A percentile compares a stretch with the other conserved stretches of the same genome.
These are phyloP conservation scores for Leucoraja ocellata DNA, from an alignment of 2,797 vertebrate genomes.

Conservation along the genomic window DNA sequence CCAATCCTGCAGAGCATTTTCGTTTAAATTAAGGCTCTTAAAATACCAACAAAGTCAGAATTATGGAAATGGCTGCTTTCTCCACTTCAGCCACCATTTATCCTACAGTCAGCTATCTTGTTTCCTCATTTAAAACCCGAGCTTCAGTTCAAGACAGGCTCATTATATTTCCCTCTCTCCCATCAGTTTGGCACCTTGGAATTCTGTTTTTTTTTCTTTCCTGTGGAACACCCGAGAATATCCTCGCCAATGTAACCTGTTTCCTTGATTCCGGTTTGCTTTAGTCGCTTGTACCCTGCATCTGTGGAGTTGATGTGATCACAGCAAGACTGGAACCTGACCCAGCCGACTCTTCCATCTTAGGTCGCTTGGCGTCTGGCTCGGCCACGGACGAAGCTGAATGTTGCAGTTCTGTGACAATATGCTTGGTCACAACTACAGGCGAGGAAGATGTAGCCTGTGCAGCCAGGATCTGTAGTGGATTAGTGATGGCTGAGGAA, in stretches of 20 bases:
- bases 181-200: conserved; percentile 48
- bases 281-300: conserved; percentile 63
- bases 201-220: conserved; percentile 34
- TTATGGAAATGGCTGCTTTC: conserved; percentile 1
- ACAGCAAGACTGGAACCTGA: conserved; percentile 47
- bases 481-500: conserved; percentile 74
- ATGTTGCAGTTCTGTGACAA: conserved; percentile 59
- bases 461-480: conserved; percentile 88
- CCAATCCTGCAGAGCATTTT: conserved; percentile 2
- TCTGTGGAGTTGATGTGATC: conserved; percentile 57
- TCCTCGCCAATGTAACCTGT: conserved; percentile 18
- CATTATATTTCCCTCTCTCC: conserved; percentile 26
- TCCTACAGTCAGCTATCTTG: conserved; percentile 60
- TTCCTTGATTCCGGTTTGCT: conserved; percentile 42
- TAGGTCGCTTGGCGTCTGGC: conserved; percentile 76
- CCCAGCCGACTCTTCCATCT: conserved; percentile 67
- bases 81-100: background rate
- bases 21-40: conserved; percentile 34
- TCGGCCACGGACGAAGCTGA: conserved; percentile 57
- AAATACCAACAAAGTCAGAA: conserved; percentile 26
- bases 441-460: conserved; percentile 92
- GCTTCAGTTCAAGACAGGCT: conserved; percentile 30
- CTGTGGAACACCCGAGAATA: background rate
- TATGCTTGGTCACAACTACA: conserved; percentile 71
- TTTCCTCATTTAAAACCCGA: conserved; percentile 29